Percentiles rank a stretch among this genome's conserved stretches.
phyloP scores from a whole-genome alignment of 2,888 invertebrate genomes.

The Encarsia formosa region DNA sequence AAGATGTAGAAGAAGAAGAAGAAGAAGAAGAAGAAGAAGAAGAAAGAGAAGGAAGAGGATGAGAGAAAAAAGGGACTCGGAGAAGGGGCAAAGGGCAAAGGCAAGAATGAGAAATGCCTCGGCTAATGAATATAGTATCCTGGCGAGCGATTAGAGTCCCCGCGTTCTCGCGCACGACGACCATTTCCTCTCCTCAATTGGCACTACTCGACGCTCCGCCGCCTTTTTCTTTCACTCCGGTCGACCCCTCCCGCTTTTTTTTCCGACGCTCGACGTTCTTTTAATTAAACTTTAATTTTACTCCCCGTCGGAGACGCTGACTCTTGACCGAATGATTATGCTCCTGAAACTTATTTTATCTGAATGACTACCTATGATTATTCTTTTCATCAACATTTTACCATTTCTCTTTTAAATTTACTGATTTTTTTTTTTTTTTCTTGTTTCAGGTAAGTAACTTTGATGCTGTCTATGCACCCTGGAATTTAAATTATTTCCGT shows the following conservation, averaged over 20 bases:
- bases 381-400: too few relatives aligned
- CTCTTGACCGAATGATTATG: conserved; percentile 14
- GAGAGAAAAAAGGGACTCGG: background rate
- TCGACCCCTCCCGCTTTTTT: background rate
- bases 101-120: conserved; percentile 11
- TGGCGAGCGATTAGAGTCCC: conserved; percentile 23
- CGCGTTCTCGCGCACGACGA: conserved; percentile 8
- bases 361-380: too few relatives aligned
- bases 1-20: background rate
- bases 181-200: conserved; percentile 11
- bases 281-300: conserved; percentile 21
- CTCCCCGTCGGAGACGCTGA: conserved; percentile 1
- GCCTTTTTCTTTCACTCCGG: background rate
- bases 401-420: too few relatives aligned
- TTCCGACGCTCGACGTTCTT: conserved; percentile 14
- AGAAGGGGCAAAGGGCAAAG: background rate
- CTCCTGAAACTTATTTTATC: background rate
- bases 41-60: background rate
- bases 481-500: too few relatives aligned
- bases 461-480: too few relatives aligned
- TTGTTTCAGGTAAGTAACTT: conserved; percentile 8
- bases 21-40: background rate
- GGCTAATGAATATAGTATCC: conserved; percentile 26
- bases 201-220: conserved; percentile 6
- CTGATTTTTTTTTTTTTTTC: background rate